phyloP scores from a whole-genome alignment of 2,797 vertebrate species.

The Champsocephalus esox region DNA sequence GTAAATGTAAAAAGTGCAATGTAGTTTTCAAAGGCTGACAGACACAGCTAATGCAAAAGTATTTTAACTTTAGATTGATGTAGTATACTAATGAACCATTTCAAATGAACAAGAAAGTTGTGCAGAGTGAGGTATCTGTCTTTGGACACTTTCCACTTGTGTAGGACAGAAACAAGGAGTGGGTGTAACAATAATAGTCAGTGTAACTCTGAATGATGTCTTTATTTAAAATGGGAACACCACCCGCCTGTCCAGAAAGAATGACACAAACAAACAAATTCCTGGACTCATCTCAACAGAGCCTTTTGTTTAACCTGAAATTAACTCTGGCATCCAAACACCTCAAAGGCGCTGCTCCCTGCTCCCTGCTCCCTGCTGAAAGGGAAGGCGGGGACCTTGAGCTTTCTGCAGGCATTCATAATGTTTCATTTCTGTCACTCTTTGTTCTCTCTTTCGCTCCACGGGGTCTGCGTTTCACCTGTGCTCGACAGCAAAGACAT shows the following conservation, averaged over 20 bases:
- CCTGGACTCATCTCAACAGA: slow-evolving; percentile 24
- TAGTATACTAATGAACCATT: neutral
- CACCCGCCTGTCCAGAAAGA: slow-evolving; percentile 9
- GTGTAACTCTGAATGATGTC: slow-evolving; percentile 10
- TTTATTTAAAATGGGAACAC: slow-evolving; percentile 26
- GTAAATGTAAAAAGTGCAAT: neutral
- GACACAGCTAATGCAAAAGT: too few species aligned
- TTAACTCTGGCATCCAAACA: slow-evolving; percentile 35
- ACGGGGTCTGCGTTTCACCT: slow-evolving; percentile 58
- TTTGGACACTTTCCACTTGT: neutral
- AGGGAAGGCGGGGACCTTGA: slow-evolving; percentile 46
- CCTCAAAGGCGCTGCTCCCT: neutral
- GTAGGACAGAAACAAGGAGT: neutral
- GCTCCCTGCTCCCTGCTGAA: slow-evolving; percentile 24
- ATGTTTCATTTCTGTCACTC: slow-evolving; percentile 68
- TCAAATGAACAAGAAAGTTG: neutral
- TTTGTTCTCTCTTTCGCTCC: slow-evolving; percentile 57
- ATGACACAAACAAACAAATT: slow-evolving; percentile 11
- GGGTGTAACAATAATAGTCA: neutral
- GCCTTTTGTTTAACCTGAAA: slow-evolving; percentile 57
- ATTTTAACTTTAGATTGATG: too few species aligned
- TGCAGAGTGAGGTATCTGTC: too few species aligned
- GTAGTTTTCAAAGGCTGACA: neutral
- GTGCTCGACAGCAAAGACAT: slow-evolving; percentile 58
- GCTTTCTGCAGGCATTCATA: slow-evolving; percentile 62